Evolutionary conservation across 2,113 vertebrate genomes (phyloP).

Genomic region (Mirounga angustirostris): DNA sequence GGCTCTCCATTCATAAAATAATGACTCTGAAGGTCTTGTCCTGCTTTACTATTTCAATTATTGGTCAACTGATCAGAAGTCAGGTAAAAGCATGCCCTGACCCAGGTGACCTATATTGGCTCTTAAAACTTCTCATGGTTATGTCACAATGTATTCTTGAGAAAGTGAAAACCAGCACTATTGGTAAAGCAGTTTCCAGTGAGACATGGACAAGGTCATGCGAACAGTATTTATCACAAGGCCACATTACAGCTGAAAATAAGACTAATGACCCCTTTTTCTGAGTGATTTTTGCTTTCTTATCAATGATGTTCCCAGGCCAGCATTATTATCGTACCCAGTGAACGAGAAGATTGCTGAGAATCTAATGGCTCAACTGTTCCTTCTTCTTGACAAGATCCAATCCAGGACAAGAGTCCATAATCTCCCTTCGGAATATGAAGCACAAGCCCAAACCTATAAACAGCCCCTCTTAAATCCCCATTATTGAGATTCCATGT

Average conservation of each 20-base stretch:
- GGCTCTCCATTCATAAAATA: background rate
- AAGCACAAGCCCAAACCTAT: background rate
- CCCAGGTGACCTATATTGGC: background rate
- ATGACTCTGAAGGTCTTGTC: background rate
- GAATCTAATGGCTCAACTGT: background rate
- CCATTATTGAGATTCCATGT: background rate
- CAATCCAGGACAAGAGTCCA: background rate
- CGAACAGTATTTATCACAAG: background rate
- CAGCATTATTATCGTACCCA: background rate
- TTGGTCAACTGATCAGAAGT: background rate
- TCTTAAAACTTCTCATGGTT: background rate
- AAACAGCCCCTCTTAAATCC: background rate
- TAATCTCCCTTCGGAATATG: background rate
- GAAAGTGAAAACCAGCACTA: slow-evolving; percentile 8
- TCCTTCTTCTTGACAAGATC: background rate
- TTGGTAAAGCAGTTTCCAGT: background rate
- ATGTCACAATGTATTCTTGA: background rate
- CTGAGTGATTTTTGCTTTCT: background rate
- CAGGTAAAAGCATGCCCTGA: background rate
- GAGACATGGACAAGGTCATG: background rate
- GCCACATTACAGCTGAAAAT: background rate
- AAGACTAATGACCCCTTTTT: background rate
- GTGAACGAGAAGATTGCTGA: background rate
- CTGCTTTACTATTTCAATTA: slow-evolving; percentile 32
- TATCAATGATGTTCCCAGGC: background rate